Conservation (phyloP, 2,888 invertebrate genomes). For the Drosophila testacea region DNA sequence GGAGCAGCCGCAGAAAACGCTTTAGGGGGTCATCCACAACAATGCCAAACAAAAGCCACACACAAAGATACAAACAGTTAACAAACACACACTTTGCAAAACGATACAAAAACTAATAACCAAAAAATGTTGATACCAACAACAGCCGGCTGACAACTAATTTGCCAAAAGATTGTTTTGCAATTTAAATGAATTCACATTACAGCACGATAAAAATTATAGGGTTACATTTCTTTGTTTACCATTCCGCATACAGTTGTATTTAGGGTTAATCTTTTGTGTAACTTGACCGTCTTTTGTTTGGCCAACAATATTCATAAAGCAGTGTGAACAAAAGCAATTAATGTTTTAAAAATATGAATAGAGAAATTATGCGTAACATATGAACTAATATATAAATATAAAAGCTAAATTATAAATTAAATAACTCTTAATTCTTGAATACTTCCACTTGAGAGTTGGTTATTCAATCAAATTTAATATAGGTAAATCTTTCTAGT, state of each 20-base stretch:
- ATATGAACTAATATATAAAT: background rate
- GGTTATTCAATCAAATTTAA: no score
- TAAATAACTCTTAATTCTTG: background rate
- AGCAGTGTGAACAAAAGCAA: constrained; percentile 23
- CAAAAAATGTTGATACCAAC: constrained; percentile 22
- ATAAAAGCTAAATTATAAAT: background rate
- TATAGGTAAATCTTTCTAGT: no score
- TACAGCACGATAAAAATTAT: constrained; percentile 60
- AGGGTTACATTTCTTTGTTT: constrained; percentile 19
- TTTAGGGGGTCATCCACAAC: constrained; percentile 52
- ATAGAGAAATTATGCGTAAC: background rate
- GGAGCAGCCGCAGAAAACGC: constrained; percentile 46
- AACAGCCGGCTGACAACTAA: constrained; percentile 41
- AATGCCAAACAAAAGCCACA: constrained; percentile 39
- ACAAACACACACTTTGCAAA: constrained; percentile 54
- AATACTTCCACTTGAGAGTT: background rate
- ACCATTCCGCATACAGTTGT: constrained; percentile 12
- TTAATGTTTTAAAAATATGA: background rate
- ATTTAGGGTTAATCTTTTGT: constrained; percentile 23
- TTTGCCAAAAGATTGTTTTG: constrained; percentile 60
- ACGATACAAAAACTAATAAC: constrained; percentile 42
- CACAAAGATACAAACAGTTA: constrained; percentile 67
- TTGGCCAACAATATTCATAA: constrained; percentile 39
- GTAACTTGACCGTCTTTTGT: constrained; percentile 20
- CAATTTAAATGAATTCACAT: constrained; percentile 75